phyloP scores from a whole-genome alignment of 1,140 invertebrate genomes.

The Tigriopus japonicus region DNA sequence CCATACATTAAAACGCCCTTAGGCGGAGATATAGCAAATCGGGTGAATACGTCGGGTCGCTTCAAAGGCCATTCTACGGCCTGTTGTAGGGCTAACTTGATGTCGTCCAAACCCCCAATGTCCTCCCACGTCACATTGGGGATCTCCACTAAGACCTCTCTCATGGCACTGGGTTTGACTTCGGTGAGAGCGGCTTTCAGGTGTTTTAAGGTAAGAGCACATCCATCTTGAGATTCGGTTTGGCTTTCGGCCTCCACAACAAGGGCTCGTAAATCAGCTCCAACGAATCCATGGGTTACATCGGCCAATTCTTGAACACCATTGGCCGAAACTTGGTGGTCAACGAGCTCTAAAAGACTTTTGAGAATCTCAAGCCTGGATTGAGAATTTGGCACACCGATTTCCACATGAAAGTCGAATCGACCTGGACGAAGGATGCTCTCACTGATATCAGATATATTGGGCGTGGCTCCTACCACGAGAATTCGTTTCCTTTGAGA shows the following conservation, averaged over 20 bases:
- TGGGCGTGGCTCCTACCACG: too few species aligned
- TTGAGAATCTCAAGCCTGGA: constrained; percentile 43
- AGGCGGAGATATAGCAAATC: constrained; percentile 71
- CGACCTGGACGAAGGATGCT: constrained; percentile 33
- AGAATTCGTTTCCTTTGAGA: too few species aligned
- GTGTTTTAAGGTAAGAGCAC: constrained; percentile 21
- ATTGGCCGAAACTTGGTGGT: constrained; percentile 33
- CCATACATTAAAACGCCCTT: constrained; percentile 90
- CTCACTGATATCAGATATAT: too few species aligned
- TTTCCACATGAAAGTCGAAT: constrained; percentile 66
- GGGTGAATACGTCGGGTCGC: constrained; percentile 67
- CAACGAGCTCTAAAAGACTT: constrained; percentile 35
- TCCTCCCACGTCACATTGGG: constrained; percentile 52
- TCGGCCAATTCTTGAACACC: constrained; percentile 41
- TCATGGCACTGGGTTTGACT: constrained; percentile 71
- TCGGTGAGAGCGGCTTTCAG: constrained; percentile 38
- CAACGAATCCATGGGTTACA: constrained; percentile 14
- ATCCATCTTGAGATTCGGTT: constrained; percentile 13
- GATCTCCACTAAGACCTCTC: constrained; percentile 57
- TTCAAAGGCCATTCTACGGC: constrained; percentile 80
- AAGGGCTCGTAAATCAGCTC: constrained; percentile 22
- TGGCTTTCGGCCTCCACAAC: constrained; percentile 26
- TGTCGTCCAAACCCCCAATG: constrained; percentile 69
- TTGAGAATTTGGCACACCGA: constrained; percentile 48
- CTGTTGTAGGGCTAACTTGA: constrained; percentile 72